Evolutionary conservation across 2,888 invertebrate species (phyloP).

Genomic region (Polylopha cassiicola): DNA sequence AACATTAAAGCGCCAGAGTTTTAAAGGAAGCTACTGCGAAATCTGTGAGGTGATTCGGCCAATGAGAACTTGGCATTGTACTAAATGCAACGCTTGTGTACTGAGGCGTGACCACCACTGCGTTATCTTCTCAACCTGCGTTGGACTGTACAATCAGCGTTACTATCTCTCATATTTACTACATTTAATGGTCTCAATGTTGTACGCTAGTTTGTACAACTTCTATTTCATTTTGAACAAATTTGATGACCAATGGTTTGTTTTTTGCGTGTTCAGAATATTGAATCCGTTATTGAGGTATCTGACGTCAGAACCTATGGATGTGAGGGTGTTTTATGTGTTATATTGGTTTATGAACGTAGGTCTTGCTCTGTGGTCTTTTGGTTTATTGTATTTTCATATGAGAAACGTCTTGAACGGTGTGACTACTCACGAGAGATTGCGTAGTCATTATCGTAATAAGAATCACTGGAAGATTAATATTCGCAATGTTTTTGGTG

Average conservation of each 20-base stretch:
- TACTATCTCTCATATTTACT: slow-evolving; percentile 86
- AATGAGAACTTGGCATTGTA: slow-evolving; percentile 91
- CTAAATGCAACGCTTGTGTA: slow-evolving; percentile 86
- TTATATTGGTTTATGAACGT: slow-evolving; percentile 40
- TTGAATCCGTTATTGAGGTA: slow-evolving; percentile 42
- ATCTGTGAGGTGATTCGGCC: slow-evolving; percentile 83
- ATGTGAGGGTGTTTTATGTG: slow-evolving; percentile 39
- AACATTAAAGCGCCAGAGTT: not conserved
- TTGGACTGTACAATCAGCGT: slow-evolving; percentile 88
- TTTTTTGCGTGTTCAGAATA: slow-evolving; percentile 34
- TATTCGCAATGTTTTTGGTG: slow-evolving; percentile 82
- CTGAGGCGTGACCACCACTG: slow-evolving; percentile 90
- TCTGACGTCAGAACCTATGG: slow-evolving; percentile 33
- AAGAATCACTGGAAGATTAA: slow-evolving; percentile 82
- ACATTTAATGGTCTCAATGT: slow-evolving; percentile 81
- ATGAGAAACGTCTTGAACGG: slow-evolving; percentile 71
- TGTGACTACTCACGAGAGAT: slow-evolving; percentile 60
- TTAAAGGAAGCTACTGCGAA: slow-evolving; percentile 78
- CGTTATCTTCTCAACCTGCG: slow-evolving; percentile 88
- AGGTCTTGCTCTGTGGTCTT: slow-evolving; percentile 39
- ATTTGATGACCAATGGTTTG: slow-evolving; percentile 35
- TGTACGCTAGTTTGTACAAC: slow-evolving; percentile 82
- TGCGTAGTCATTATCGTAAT: slow-evolving; percentile 69
- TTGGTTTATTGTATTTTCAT: slow-evolving; percentile 42
- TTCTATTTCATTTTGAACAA: slow-evolving; percentile 76